These are phyloP conservation scores for Staurois parvus DNA, from an alignment of 2,797 vertebrate genomes.

Conservation along the genomic window DNA sequence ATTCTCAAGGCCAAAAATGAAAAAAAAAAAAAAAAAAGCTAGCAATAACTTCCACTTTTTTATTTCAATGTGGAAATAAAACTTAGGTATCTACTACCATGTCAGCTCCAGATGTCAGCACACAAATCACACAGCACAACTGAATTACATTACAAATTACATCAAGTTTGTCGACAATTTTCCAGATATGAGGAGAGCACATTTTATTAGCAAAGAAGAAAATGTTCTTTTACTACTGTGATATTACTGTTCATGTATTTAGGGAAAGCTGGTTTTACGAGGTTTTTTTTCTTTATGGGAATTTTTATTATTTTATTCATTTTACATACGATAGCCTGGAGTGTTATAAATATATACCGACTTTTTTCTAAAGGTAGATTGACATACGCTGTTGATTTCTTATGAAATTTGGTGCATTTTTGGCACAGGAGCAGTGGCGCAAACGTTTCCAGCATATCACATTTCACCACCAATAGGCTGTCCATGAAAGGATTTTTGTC, in stretches of 20 bases:
- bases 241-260: conserved; percentile 45
- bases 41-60: conserved; percentile 60
- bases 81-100: conserved; percentile 62
- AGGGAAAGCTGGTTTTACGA: conserved; percentile 39
- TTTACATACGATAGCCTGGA: conserved; percentile 14
- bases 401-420: not conserved
- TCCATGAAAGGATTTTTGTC: no score
- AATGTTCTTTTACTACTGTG: conserved; percentile 48
- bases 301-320: conserved; percentile 19
- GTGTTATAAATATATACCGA: not conserved
- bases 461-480: no score
- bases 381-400: not conserved
- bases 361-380: not conserved
- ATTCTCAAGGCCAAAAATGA: conserved; percentile 57
- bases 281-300: conserved; percentile 44
- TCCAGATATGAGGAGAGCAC: conserved; percentile 45
- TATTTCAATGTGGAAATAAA: conserved; percentile 63
- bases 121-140: conserved; percentile 60
- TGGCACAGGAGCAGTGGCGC: not conserved
- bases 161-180: conserved; percentile 57
- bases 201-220: conserved; percentile 49
- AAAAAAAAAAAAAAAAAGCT: conserved; percentile 33
- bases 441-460: not conserved
- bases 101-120: conserved; percentile 61
- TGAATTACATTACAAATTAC: conserved; percentile 64